phyloP scores from a whole-genome alignment of 2,797 vertebrate species.

The Sarcophilus harrisii region DNA sequence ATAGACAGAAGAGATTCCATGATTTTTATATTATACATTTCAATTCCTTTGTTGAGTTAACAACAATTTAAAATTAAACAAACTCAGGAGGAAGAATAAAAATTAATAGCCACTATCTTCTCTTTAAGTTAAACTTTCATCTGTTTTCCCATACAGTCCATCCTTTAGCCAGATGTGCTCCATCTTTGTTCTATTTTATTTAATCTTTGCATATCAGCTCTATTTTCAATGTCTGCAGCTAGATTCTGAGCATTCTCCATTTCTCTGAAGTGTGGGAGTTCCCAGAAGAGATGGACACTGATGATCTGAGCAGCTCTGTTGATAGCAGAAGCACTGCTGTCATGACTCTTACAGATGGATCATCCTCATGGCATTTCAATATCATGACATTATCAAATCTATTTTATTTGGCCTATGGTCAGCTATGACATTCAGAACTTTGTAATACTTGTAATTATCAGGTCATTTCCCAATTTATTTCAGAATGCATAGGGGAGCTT shows the following conservation, averaged over 20 bases:
- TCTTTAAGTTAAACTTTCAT: neutral
- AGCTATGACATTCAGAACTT: neutral
- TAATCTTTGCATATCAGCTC: constrained; percentile 15
- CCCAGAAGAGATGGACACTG: neutral
- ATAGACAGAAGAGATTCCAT: neutral
- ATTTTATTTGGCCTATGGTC: neutral
- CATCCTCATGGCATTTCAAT: neutral
- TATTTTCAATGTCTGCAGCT: neutral
- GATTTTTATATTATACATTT: neutral
- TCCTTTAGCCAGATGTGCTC: neutral
- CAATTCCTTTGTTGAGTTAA: neutral
- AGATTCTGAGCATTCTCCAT: neutral
- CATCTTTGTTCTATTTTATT: neutral
- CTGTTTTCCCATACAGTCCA: neutral
- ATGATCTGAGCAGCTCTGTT: neutral
- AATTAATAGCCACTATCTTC: neutral
- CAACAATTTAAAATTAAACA: neutral
- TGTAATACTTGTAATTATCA: neutral
- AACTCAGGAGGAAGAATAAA: neutral
- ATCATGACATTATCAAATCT: neutral
- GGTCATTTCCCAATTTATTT: neutral
- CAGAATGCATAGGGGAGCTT: neutral
- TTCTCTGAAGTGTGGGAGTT: neutral
- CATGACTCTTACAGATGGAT: neutral
- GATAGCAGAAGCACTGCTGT: neutral